Conservation (phyloP, 2,113 vertebrate species). For the Corvus cornix region DNA sequence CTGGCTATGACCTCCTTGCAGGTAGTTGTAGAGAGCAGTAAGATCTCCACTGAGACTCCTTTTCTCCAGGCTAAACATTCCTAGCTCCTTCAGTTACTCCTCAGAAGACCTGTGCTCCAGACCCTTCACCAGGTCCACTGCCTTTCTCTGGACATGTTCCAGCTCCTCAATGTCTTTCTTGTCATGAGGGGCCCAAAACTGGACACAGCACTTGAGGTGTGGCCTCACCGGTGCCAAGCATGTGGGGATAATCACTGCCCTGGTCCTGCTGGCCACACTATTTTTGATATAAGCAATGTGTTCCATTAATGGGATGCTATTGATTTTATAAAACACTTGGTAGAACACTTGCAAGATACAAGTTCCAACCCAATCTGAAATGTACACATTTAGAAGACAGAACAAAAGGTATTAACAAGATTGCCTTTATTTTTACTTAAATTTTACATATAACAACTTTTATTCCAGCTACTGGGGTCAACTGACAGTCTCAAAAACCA, state of each 20-base stretch:
- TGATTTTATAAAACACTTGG: neutral
- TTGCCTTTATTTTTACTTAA: conserved; percentile 11
- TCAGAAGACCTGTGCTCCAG: neutral
- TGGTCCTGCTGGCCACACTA: neutral
- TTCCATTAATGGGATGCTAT: neutral
- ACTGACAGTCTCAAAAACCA: neutral
- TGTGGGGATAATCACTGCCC: neutral
- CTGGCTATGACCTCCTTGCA: neutral
- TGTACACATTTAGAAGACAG: neutral
- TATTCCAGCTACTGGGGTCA: neutral
- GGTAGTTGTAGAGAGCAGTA: neutral
- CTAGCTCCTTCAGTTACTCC: neutral
- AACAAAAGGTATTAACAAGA: neutral
- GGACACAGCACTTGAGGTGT: rapidly evolving
- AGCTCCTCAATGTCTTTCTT: neutral
- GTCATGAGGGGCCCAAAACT: neutral
- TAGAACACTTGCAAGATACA: neutral
- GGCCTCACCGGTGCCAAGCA: neutral
- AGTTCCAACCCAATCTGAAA: neutral
- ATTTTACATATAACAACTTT: neutral
- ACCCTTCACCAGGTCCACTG: neutral
- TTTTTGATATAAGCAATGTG: neutral
- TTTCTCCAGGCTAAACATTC: neutral
- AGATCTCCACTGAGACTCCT: neutral
- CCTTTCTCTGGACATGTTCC: neutral